Evolutionary conservation across 2,797 vertebrate species (phyloP), one percentile per base, ranked within the genome.

Genomic region (Gallinago nigripennis): DNA sequence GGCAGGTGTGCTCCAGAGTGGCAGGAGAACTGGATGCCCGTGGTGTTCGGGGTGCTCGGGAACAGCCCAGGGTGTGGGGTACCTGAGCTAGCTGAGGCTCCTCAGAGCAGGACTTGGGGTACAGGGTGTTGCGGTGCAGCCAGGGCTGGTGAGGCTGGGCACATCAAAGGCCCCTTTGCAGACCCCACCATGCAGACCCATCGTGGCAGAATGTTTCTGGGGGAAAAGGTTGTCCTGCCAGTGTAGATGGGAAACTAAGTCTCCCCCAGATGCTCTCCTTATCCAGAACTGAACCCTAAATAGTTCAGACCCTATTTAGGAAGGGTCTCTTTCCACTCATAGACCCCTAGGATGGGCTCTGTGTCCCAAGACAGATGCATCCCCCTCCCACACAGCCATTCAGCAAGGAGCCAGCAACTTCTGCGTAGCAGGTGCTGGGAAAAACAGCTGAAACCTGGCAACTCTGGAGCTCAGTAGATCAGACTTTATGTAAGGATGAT

Each of bases 401-500:
- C 35, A 51, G 7, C 6, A 5, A 51, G 27, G 16, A 6, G 6
- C 6, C n/a, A 9, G 51, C 70, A 70, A 57, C 46, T 87, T 45
- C 71, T 41, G 9, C 13, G 2, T 41, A 66, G 90, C 57, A 70
- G 86, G 48, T 90, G 81, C 66, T 2, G 33, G 50, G 48, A 12
- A 68, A 71, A 94, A 35, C 72, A 82, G 63, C 48, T 69, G 83
- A 66, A 37, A 72, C 57, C 31, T 86, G 66, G 17, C 46, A 35
- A 7, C 70, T 90, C 33, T 37, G 69, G 13, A 69, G 68, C 78
- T 89, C 23, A 54, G 75, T 27, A 54, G 76, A 65, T 85, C 57
- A 19, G 21, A 37, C 57, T 76, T 95, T 94, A 73, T 27, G 1
- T 94, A 88, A 95, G 58, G 39, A 75, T 84, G 72, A 88, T 69